These are phyloP conservation scores for Galeruca laticollis DNA, from an alignment of 2,888 invertebrate species.

Conservation along the genomic window DNA sequence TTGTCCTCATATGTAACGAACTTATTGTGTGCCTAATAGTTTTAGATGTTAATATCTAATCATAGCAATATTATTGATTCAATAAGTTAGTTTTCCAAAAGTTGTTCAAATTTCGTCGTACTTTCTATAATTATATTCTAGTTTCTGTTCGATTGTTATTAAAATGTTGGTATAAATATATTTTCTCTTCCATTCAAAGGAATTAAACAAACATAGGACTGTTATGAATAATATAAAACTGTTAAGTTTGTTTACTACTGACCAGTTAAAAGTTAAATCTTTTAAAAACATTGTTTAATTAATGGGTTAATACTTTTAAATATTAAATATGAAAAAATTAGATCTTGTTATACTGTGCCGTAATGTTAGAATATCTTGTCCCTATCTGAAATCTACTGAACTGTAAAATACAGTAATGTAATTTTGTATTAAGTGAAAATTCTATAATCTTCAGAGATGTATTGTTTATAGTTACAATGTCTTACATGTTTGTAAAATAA, in stretches of 20 bases:
- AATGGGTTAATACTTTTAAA: not conserved
- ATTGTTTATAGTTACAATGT: conserved; percentile 46
- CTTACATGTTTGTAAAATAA: conserved; percentile 47
- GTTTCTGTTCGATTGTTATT: not conserved
- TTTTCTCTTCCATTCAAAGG: not conserved
- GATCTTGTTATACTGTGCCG: not conserved
- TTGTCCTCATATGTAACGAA: conserved; percentile 28
- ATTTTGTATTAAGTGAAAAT: conserved; percentile 44
- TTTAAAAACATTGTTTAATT: not conserved
- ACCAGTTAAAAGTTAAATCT: not conserved
- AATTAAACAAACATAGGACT: not conserved
- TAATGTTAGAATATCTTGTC: conserved; percentile 20
- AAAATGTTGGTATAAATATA: not conserved
- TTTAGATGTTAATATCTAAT: conserved; percentile 30
- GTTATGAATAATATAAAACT: not conserved
- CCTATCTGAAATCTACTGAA: conserved; percentile 30
- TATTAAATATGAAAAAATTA: not conserved
- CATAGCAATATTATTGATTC: conserved; percentile 2
- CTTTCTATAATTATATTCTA: not conserved
- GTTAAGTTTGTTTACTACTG: not conserved
- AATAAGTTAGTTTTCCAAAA: not conserved
- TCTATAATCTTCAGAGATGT: conserved; percentile 43
- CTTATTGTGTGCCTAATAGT: conserved; percentile 38
- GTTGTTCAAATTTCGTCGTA: not conserved
- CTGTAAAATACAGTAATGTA: conserved; percentile 39